These are phyloP conservation scores for Eristalis pertinax DNA, from an alignment of 2,888 invertebrate species.

Conservation along the genomic window DNA sequence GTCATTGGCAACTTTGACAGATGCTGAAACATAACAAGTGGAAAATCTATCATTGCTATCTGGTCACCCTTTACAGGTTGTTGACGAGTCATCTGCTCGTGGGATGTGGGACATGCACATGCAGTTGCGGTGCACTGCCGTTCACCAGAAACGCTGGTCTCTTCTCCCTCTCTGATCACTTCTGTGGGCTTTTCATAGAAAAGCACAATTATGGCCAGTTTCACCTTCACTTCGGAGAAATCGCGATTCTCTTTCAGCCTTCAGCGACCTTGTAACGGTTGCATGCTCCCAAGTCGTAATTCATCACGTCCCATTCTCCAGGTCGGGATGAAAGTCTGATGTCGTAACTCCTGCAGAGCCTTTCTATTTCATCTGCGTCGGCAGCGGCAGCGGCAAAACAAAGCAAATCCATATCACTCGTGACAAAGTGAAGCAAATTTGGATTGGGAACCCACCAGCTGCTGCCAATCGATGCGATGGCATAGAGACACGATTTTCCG, in stretches of 20 bases:
- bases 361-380: conserved; percentile 1
- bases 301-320: neutral
- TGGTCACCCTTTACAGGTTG: no score
- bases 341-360: neutral
- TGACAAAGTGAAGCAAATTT: conserved; percentile 1
- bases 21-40: no score
- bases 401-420: neutral
- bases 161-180: no score
- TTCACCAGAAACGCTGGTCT: no score
- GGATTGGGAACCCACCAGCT: neutral
- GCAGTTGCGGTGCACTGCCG: no score
- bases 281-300: neutral
- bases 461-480: neutral
- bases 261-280: neutral
- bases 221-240: neutral
- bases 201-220: neutral
- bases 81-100: no score
- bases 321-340: neutral
- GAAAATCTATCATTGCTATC: no score
- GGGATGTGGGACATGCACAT: no score
- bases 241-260: neutral
- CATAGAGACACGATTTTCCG: neutral
- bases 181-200: no score
- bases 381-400: neutral
- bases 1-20: no score